A percentile compares a stretch with the other conserved stretches of the same genome.
These are phyloP conservation scores for Chloebia gouldiae DNA, from an alignment of 2,113 vertebrate genomes.

Conservation along the genomic window DNA sequence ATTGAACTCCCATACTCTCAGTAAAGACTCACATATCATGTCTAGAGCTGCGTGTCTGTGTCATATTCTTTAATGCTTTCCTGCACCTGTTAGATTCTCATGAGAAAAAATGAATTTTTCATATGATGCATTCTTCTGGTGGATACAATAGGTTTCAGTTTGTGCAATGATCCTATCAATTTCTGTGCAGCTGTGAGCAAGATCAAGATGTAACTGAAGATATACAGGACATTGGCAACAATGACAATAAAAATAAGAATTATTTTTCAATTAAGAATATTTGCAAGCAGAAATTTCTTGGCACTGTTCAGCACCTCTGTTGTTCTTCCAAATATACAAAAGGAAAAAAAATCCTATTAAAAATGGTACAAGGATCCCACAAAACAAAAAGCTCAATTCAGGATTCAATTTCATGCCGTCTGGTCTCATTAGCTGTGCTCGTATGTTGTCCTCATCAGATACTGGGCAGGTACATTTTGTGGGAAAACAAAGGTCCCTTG, in stretches of 20 bases:
- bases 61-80: slow-evolving; percentile 27
- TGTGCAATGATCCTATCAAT: slow-evolving; percentile 34
- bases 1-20: neutral
- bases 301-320: neutral
- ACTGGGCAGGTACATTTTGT: neutral
- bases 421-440: neutral
- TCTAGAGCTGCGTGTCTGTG: neutral
- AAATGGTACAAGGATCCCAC: neutral
- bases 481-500: neutral
- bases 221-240: neutral
- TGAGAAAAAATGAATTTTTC: slow-evolving; percentile 60
- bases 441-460: neutral
- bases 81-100: slow-evolving; percentile 51
- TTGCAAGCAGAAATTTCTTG: neutral
- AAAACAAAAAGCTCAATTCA: neutral
- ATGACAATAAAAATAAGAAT: neutral
- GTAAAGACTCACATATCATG: slow-evolving; percentile 13
- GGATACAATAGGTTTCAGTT: slow-evolving; percentile 55
- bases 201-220: slow-evolving; percentile 23
- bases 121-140: slow-evolving; percentile 39
- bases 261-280: slow-evolving; percentile 20
- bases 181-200: slow-evolving; percentile 48
- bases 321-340: neutral
- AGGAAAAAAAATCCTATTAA: neutral
- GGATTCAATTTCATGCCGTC: neutral